Evolutionary conservation across 2,797 vertebrate species (phyloP).

Genomic region (Chloroceryle amazona): DNA sequence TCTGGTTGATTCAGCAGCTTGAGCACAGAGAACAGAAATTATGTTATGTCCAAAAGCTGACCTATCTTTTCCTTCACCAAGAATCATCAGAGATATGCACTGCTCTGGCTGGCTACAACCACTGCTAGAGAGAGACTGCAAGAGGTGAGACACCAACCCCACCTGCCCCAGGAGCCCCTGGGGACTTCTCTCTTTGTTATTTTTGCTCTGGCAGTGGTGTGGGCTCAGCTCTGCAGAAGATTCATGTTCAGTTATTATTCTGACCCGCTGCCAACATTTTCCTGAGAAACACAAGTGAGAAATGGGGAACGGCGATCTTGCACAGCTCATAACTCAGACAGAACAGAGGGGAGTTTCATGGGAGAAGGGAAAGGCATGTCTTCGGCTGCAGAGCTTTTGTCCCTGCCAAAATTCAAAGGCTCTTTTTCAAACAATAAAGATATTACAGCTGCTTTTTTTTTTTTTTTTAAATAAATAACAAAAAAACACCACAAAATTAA

Average conservation of each 20-base stretch:
- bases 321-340: conserved; percentile 37
- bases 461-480: not conserved
- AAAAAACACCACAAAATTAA: not conserved
- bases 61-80: rapidly evolving
- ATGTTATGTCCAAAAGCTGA: not conserved
- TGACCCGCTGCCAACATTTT: not conserved
- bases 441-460: not conserved
- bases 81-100: rapidly evolving
- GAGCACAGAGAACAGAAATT: not conserved
- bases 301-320: not conserved
- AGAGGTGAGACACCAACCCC: not conserved
- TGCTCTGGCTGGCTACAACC: not conserved
- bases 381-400: not conserved
- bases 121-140: not conserved
- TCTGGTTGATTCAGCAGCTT: not conserved
- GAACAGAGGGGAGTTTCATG: not conserved
- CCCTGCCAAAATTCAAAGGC: conserved; percentile 18
- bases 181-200: not conserved
- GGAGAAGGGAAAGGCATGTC: conserved; percentile 22
- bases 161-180: rapidly evolving
- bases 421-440: not conserved
- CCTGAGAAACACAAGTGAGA: conserved; percentile 26
- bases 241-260: not conserved
- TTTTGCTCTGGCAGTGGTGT: not conserved
- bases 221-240: not conserved